Base-by-base conservation (phyloP, 1,140 invertebrate genomes). In the Tetraneura akinire region DNA sequence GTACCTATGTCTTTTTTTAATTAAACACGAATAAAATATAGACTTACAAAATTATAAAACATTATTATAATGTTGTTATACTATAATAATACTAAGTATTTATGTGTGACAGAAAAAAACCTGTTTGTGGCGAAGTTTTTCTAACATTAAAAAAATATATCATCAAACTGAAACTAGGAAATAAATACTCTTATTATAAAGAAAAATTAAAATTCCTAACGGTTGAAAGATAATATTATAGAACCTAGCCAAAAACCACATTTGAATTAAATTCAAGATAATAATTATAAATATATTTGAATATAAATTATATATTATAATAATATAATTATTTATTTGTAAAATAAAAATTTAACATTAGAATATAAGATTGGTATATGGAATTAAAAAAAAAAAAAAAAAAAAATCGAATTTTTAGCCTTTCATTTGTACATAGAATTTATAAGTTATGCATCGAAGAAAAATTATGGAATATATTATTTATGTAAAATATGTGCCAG, bases 101-200 rank as follows among this genome's bases (percentile, higher is more conserved):
- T 45, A 45, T 4, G 21, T 32, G 42, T 45, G 64, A 45, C 64
- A 68, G 37, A 68, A 14, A 42, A 68, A 66, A 68, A 68, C 32
- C 37, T 18, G 64, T 68, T 68, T 45, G n/a, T 45, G 23, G n/a
- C 5, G 37, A 68, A 45, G 18, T 68, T 68, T 68, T 66, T 42
- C 13, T 62, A 62, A 18, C 32, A 37, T 10, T 62, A 3, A 32
- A 62, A 57, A 62, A 37, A 62, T n/a, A 62, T 13, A 42, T n/a
- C 32, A 32, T 66, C 18, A 29, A 66, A 42, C n/a, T 23, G 13
- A 68, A 68, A 68, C 21, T 11, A 16, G 6, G 37, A 37, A 64
- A 68, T 68, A 45, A 45, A 45, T 45, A 68, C 64, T 45, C 37
- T 68, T 42, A 9, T 68, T 45, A 68, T 23, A 23, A 14, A 9